Percentiles rank a stretch among this genome's conserved stretches.
phyloP scores from a whole-genome alignment of 2,797 vertebrate species.

The Takifugu ocellatus region DNA sequence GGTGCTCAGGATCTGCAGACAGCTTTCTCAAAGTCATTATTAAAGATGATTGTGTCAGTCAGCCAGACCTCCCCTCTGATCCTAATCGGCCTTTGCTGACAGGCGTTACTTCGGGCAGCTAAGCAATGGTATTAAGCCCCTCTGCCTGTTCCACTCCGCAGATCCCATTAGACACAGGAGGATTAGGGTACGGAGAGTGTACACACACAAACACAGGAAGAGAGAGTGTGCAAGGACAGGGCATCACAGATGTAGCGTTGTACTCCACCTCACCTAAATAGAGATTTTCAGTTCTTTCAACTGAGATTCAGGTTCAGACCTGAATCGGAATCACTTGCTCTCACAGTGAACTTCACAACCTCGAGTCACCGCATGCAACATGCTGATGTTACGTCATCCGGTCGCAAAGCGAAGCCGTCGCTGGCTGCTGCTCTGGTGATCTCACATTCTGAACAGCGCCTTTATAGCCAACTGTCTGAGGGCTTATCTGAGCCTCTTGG shows the following conservation, averaged over 20 bases:
- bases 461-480: conserved; percentile 50
- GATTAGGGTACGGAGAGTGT: conserved; percentile 64
- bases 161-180: conserved; percentile 79
- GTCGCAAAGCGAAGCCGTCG: conserved; percentile 37
- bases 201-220: conserved; percentile 37
- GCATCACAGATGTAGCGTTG: conserved; percentile 38
- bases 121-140: conserved; percentile 72
- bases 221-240: conserved; percentile 50
- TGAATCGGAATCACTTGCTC: conserved; percentile 5
- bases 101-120: conserved; percentile 73
- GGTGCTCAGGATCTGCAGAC: conserved; percentile 44
- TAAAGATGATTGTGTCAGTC: conserved; percentile 76
- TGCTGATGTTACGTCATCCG: conserved; percentile 10
- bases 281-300: conserved; percentile 27
- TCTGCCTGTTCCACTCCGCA: conserved; percentile 75
- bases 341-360: conserved; percentile 10
- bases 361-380: not conserved
- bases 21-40: conserved; percentile 76
- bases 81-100: conserved; percentile 78
- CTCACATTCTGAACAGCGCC: conserved; percentile 52
- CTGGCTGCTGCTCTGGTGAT: conserved; percentile 31
- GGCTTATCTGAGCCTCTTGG: conserved; percentile 61
- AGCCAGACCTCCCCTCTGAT: conserved; percentile 70
- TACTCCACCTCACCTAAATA: conserved; percentile 32
- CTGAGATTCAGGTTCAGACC: conserved; percentile 1